Evolutionary conservation across 2,797 vertebrate species (phyloP).

Genomic region (Synaphobranchus kaupii): DNA sequence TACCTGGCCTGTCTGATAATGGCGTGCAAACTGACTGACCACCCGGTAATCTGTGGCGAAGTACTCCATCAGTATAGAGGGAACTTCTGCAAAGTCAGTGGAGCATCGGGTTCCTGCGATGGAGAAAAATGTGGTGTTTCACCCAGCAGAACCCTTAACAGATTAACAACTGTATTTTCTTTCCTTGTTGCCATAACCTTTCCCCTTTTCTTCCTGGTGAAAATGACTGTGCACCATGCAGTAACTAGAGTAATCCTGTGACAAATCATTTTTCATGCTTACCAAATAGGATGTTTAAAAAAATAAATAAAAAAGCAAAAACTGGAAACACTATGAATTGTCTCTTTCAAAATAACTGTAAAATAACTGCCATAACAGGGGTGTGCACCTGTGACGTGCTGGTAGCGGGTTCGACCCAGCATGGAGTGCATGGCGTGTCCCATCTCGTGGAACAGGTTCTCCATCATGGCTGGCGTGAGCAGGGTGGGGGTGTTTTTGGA

Average conservation of each 20-base stretch:
- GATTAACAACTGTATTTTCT: too few relatives aligned
- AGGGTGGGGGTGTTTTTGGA: slow-evolving; percentile 78
- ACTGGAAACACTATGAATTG: neutral
- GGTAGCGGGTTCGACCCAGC: slow-evolving; percentile 93
- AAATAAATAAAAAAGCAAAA: neutral
- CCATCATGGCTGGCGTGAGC: slow-evolving; percentile 94
- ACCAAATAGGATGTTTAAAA: slow-evolving; percentile 3
- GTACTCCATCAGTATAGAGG: slow-evolving; percentile 97
- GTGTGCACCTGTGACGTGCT: slow-evolving; percentile 88
- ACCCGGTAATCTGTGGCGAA: slow-evolving; percentile 97
- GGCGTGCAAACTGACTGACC: slow-evolving; percentile 91
- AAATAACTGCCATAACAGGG: slow-evolving; percentile 15
- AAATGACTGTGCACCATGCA: slow-evolving; percentile 15
- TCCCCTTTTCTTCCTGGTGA: neutral
- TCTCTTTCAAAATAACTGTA: slow-evolving; percentile 35
- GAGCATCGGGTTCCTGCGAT: slow-evolving; percentile 90
- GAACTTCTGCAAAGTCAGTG: slow-evolving; percentile 97
- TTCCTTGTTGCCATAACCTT: neutral
- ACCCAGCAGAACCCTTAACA: neutral
- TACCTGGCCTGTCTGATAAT: slow-evolving; percentile 97
- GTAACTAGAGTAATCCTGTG: neutral
- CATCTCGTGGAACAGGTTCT: slow-evolving; percentile 99
- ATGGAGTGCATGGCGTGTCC: slow-evolving; percentile 99
- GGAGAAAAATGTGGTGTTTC: neutral
- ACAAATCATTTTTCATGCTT: neutral